Conservation (phyloP, 2,797 vertebrate species). For the Chloroceryle amazona region DNA sequence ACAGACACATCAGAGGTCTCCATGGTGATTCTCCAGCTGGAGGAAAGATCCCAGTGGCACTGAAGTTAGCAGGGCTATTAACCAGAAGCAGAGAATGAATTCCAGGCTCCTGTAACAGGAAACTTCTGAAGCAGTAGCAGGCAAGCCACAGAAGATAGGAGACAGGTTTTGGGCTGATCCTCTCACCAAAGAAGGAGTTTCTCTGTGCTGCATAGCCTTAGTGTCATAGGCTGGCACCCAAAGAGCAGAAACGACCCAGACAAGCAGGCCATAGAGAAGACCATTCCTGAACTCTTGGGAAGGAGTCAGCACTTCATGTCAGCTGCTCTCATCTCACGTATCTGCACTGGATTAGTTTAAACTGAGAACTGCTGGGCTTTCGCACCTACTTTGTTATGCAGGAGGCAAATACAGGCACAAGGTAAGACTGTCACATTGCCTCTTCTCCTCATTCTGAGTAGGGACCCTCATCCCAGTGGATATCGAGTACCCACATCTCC, state of each 20-base stretch:
- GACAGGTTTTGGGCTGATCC: neutral
- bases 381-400: neutral
- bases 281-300: neutral
- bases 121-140: neutral
- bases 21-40: neutral
- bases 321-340: neutral
- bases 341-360: accelerated
- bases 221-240: neutral
- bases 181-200: neutral
- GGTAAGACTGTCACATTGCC: neutral
- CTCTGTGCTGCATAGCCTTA: neutral
- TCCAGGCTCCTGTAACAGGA: neutral
- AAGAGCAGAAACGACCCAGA: neutral
- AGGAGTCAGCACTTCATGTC: neutral
- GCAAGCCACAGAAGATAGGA: neutral
- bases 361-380: neutral
- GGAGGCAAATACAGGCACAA: neutral
- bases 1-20: neutral
- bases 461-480: accelerated
- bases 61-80: neutral
- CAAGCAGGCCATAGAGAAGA: neutral
- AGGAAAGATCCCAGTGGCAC: neutral
- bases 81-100: neutral
- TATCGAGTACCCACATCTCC: neutral
- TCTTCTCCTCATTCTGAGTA: neutral